Base-by-base conservation (phyloP, 2,888 invertebrate genomes). In the Eupithecia inturbata region DNA sequence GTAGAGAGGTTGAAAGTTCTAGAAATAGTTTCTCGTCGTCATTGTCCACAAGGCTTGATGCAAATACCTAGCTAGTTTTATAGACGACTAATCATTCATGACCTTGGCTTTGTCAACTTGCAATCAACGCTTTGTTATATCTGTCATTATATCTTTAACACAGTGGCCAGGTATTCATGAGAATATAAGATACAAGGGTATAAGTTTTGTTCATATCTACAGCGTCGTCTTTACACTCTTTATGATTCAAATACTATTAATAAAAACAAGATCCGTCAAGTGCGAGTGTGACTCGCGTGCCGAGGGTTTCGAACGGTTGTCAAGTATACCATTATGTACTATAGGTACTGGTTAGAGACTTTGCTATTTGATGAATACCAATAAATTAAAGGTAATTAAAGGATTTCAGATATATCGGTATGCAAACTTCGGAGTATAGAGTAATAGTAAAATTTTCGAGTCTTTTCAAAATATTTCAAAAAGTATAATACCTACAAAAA, bases 91-190 rank as follows among this genome's bases (percentile, higher is more conserved):
- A 64, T 64, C 36, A 53, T 33, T 33, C 31, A 33, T 64, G 12
- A 36, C 63, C 63, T 64, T 64, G 63, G 63, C 63, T 64, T 64
- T 64, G 63, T 64, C 36, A 64, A 64, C 33, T 64, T 4, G 63
- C 63, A 64, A 64, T 64, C 31, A 64, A 22, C 16, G 62, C 63
- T 33, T 31, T 64, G 63, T 64, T 57, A 53, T 53, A 53, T 53
- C 53, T 12, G 26, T 14, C 57, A 57, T 57, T 26, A n/a, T 57
- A 57, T 26, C 57, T 26, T 14, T 22, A 57, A 57, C 12, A 22
- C 57, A 53, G 22, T 57, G 12, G 57, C 57, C 22, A 10, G 22
- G 57, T 57, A 57, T 57, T 26, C 14, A 57, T 57, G 57, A 57
- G 26, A 14, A 10, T 22, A 53, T 53, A 53, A 53, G 49, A 45